Conservation (phyloP, 2,113 vertebrate species). For the Clupea harengus region DNA sequence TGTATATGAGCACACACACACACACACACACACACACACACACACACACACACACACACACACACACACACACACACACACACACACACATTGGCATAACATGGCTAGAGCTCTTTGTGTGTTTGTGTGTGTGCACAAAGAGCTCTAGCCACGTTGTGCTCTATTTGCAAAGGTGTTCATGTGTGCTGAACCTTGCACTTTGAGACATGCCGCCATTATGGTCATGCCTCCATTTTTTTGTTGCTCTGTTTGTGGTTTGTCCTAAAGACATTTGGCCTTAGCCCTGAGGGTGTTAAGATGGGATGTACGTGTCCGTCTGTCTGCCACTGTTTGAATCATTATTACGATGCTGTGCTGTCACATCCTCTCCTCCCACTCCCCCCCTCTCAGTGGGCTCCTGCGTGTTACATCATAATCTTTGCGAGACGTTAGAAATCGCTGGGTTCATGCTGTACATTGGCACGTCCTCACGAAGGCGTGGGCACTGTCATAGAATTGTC, state of each 20-base stretch:
- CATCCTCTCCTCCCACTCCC: not conserved
- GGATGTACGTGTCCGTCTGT: not conserved
- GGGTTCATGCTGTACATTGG: not conserved
- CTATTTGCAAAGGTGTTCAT: not conserved
- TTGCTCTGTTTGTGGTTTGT: not conserved
- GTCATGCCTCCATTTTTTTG: not conserved
- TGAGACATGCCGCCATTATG: not conserved
- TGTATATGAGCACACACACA: too few relatives aligned
- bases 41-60: not conserved
- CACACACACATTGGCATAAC: too few relatives aligned
- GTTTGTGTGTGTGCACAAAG: not conserved
- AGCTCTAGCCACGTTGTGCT: not conserved
- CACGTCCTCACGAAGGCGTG: not conserved
- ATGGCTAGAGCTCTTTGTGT: too few relatives aligned
- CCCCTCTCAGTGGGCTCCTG: not conserved
- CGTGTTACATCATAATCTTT: not conserved
- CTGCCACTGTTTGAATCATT: not conserved
- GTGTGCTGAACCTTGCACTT: not conserved
- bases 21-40: too few relatives aligned
- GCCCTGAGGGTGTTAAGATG: not conserved
- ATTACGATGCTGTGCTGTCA: not conserved
- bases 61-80: not conserved
- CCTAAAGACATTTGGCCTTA: not conserved
- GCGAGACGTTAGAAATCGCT: not conserved
- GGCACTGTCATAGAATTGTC: not conserved